Conservation (phyloP, 2,113 vertebrate genomes). For the Chaetura pelagica region DNA sequence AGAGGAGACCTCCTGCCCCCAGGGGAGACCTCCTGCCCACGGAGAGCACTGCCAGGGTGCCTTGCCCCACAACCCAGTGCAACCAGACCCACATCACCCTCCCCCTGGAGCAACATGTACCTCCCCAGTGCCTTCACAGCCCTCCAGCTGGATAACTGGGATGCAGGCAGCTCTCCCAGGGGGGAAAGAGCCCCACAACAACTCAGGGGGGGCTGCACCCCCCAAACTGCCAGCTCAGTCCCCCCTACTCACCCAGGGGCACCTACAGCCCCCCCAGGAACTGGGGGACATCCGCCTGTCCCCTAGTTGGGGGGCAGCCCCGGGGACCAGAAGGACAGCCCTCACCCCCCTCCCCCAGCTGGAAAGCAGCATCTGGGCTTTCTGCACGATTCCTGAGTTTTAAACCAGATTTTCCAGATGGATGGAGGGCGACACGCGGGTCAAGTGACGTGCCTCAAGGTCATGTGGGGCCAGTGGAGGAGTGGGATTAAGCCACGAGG, state of each 20-base stretch:
- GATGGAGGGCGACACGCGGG: constrained; percentile 21
- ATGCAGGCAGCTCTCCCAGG: constrained; percentile 28
- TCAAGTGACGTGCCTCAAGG: constrained; percentile 57
- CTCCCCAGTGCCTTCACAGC: not conserved
- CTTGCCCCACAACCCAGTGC: not conserved
- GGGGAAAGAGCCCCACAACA: not conserved
- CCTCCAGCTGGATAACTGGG: not conserved
- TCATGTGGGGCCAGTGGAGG: not conserved
- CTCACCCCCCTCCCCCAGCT: not conserved
- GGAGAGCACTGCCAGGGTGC: not conserved
- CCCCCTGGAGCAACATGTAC: fast-evolving
- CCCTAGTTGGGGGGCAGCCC: not conserved
- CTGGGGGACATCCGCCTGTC: fast-evolving
- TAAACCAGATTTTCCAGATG: constrained; percentile 62
- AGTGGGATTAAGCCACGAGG: not conserved
- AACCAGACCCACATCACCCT: not conserved
- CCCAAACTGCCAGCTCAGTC: not conserved
- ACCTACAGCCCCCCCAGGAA: not conserved
- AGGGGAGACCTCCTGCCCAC: no score
- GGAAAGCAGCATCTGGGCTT: constrained; percentile 54
- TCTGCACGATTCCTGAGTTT: not conserved
- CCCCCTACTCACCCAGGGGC: not conserved
- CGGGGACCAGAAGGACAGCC: fast-evolving
- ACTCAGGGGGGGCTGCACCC: not conserved
- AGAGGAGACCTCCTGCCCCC: not conserved